Base-by-base conservation (phyloP, 2,888 invertebrate genomes). In the Leptopilina syphax region DNA sequence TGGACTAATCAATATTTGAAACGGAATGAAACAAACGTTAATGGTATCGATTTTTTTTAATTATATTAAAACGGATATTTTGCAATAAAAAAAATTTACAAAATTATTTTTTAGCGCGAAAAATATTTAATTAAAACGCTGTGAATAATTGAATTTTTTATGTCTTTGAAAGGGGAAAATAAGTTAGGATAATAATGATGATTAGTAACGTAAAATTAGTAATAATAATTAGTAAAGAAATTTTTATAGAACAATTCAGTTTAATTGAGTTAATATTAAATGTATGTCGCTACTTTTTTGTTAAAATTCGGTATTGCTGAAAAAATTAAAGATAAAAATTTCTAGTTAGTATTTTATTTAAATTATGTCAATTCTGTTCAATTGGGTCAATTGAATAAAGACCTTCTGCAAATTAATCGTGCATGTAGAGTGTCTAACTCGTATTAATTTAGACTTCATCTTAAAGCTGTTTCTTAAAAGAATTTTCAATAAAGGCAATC, bases 1-100 rank as follows among this genome's bases (percentile, higher is more conserved):
- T 73, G 47, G 8, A 67, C 44, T 73, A 73, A 73, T 73, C 70
- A 73, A 73, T 73, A 73, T 54, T 70, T 13, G 12, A 70, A 13
- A 54, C 13, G 57, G 6, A 54, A 34, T 34, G 34, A 34, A 13
- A 12, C 27, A 54, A 47, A 50, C 27, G 34, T 65, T 13, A 65
- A 13, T 8, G 63, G 7, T 63, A 34, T 34, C 10, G 13, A 65
- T 65, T 34, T 12, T 8, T 63, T 18, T 63, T 63, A 63, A 44
- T 44, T 44, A 44, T 44, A 44, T 44, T 44, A 44, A 44, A 34
- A 34, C 3, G 3, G 2, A 3, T 3, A 34, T 34, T 34, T 34
- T 4, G 34, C 34, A 34, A 44, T 0, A 7, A 7, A 1, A 18
- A n/a, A 63, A 60, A 18, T 60, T 60, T 60, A 18, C 18, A 60